phyloP scores from a whole-genome alignment of 2,797 vertebrate species.

The Myotis planiceps region DNA sequence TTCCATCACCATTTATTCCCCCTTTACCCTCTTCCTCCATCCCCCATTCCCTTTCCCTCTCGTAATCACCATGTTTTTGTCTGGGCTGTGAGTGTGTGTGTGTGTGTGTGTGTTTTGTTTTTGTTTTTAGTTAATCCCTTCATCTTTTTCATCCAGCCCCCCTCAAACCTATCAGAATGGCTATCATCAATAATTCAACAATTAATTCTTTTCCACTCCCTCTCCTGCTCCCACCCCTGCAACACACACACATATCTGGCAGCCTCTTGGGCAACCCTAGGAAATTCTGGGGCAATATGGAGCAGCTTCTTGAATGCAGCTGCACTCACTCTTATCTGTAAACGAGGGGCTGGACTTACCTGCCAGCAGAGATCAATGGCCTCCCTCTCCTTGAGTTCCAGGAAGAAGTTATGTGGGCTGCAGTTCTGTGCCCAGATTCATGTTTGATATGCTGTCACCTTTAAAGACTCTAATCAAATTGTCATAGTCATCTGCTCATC shows the following conservation, averaged over 20 bases:
- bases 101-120: no score
- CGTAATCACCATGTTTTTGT: background rate
- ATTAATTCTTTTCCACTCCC: background rate
- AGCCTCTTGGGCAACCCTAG: background rate
- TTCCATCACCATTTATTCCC: background rate
- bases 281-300: background rate
- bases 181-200: background rate
- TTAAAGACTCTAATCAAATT: constrained; percentile 33
- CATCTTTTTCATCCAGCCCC: background rate
- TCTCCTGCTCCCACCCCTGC: background rate
- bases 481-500: background rate
- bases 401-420: constrained; percentile 1
- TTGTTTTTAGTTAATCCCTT: background rate
- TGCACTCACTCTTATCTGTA: background rate
- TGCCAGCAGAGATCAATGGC: constrained; percentile 19
- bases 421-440: background rate
- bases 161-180: background rate
- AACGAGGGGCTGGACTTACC: background rate
- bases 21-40: background rate
- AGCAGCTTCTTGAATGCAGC: background rate
- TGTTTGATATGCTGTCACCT: background rate
- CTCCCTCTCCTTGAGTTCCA: background rate
- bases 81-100: background rate
- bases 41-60: background rate
- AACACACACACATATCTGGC: background rate